Evolutionary conservation across 2,888 invertebrate species (phyloP), one percentile per base, ranked within the genome.

Genomic region (Sturmia bella): DNA sequence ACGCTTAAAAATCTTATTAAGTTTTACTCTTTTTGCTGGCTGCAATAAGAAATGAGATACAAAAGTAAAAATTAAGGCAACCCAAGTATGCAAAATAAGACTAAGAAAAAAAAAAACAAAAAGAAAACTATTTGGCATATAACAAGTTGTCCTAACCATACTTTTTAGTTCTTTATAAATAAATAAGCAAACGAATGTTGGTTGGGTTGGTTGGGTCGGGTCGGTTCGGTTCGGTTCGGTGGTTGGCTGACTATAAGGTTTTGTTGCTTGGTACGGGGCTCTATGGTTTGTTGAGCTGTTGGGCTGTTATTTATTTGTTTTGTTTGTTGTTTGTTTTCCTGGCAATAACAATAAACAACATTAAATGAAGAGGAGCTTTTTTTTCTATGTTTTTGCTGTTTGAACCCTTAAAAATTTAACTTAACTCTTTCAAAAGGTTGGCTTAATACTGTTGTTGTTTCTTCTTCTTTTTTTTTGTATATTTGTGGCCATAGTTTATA

Each of bases 331-430:
- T 43, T 43, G 15, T 68, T 48, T 77, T 57, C 57, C 43, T 64
- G 59, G 52, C 72, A 41, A 72, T 77, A 77, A 77, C 56, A 59
- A 77, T 78, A 78, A 78, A 78, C 70, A 57, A 57, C 24, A 72
- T 9, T 50, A 64, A 57, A 78, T 64, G 56, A 57, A 72, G 37
- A 66, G 52, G 50, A 77, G 63, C 37, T 61, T 41, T 59, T 75
- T 59, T 45, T 32, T n/a, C n/a, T n/a, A n/a, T n/a, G n/a, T n/a
- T 32, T 32, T 32, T 32, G 32, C 7, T 7, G 32, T 32, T 32
- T 32, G 43, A 57, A 45, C 73, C 73, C 73, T 74, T 74, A 66
- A 66, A 75, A 66, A 24, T 52, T 77, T 64, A 63, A 32, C 50
- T 64, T 57, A 78, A 57, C 59, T 72, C 43, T 78, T 64, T 52